Evolutionary conservation across 2,888 invertebrate genomes (phyloP).

Genomic region (Epiblema foenella): DNA sequence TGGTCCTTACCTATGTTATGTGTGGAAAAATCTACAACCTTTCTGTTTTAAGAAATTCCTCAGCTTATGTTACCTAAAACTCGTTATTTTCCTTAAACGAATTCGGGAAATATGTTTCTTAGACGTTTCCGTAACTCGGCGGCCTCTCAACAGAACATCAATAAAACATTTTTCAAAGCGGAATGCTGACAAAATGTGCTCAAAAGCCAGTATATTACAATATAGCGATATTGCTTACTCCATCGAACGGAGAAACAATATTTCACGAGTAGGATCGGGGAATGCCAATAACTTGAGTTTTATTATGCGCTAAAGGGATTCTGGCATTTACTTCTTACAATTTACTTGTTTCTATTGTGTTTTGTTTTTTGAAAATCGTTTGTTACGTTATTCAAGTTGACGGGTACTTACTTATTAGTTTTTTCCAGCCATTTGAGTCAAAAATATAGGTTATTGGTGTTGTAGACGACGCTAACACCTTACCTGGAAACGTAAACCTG

Average conservation of each 20-base stretch:
- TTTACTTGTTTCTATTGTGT: background rate
- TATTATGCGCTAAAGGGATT: constrained; percentile 26
- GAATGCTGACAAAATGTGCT: constrained; percentile 17
- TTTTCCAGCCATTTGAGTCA: too few relatives aligned
- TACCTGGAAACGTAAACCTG: too few relatives aligned
- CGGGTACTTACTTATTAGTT: too few relatives aligned
- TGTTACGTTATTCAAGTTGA: background rate
- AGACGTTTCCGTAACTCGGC: background rate
- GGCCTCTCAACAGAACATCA: background rate
- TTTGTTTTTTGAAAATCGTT: background rate
- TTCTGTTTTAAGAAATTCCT: background rate
- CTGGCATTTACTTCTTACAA: too few relatives aligned
- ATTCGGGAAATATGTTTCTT: background rate
- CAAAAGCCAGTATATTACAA: constrained; percentile 33
- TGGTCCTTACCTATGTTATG: too few relatives aligned
- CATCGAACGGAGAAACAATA: constrained; percentile 25
- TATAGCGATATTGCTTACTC: constrained; percentile 30
- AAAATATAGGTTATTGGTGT: too few relatives aligned
- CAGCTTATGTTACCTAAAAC: background rate
- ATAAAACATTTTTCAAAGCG: constrained; percentile 31
- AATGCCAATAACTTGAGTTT: constrained; percentile 36
- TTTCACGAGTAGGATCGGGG: constrained; percentile 31
- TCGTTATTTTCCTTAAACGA: background rate
- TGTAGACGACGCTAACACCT: too few relatives aligned
- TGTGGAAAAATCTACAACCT: too few relatives aligned